These are phyloP conservation scores for Drosophila nr. medialis DNA, from an alignment of 2,888 invertebrate genomes.

Conservation along the genomic window DNA sequence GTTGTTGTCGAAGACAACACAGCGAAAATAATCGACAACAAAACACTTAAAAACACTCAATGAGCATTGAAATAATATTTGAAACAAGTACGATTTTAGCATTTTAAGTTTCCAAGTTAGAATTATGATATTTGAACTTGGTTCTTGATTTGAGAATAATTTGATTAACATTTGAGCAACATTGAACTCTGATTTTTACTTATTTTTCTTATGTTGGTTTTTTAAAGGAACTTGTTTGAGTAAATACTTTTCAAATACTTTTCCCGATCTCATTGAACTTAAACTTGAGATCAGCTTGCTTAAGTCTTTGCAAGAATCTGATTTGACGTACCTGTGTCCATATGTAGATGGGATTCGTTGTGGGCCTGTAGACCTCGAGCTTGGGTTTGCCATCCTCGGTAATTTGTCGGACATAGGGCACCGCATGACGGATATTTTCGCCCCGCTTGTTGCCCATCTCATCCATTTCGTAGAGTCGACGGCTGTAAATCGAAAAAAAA, in stretches of 20 bases:
- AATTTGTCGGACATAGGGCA: conserved; percentile 87
- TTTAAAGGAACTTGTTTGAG: too few relatives aligned
- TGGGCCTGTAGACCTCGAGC: conserved; percentile 86
- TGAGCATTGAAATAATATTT: too few relatives aligned
- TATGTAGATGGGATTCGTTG: conserved; percentile 86
- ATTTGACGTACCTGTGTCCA: conserved; percentile 85
- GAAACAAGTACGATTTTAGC: too few relatives aligned
- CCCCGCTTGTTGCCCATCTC: conserved; percentile 87
- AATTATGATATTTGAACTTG: too few relatives aligned
- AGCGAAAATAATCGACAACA: too few relatives aligned
- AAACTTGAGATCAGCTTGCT: not conserved
- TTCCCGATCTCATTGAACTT: not conserved
- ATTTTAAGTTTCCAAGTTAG: too few relatives aligned
- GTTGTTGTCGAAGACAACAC: too few relatives aligned
- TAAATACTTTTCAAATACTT: not conserved
- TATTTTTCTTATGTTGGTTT: too few relatives aligned
- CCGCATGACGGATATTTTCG: conserved; percentile 87
- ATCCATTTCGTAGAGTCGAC: conserved; percentile 87
- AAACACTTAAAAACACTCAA: too few relatives aligned
- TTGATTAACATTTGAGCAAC: too few relatives aligned
- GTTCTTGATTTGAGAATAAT: too few relatives aligned
- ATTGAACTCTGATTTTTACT: too few relatives aligned
- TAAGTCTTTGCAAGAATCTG: not conserved
- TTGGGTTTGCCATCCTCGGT: conserved; percentile 87
- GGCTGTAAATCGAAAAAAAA: conserved; percentile 62